These are phyloP conservation scores for Ceyx cyanopectus DNA, from an alignment of 2,113 vertebrate species.

Conservation along the genomic window DNA sequence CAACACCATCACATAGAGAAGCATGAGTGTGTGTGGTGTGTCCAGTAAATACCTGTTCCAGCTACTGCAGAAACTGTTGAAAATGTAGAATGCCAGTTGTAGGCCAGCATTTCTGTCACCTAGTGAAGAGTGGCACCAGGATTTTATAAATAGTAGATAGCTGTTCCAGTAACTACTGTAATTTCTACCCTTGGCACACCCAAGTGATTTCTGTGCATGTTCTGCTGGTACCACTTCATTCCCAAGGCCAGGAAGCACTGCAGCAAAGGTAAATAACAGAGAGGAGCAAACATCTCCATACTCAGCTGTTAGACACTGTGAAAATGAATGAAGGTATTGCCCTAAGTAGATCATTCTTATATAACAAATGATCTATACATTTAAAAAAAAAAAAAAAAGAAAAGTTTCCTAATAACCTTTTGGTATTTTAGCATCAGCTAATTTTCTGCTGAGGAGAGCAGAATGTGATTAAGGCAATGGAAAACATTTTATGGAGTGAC, in stretches of 20 bases:
- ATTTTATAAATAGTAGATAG: background rate
- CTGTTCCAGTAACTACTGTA: slow-evolving; percentile 1
- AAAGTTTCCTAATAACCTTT: slow-evolving; percentile 60
- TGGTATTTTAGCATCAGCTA: slow-evolving; percentile 67
- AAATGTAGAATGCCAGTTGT: background rate
- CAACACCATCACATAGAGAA: background rate
- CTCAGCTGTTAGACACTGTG: background rate
- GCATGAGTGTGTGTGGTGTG: background rate
- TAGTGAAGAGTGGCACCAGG: background rate
- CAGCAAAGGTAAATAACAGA: background rate
- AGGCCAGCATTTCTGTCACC: background rate
- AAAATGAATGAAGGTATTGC: background rate
- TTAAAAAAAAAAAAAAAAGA: background rate
- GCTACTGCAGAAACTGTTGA: background rate
- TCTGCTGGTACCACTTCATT: background rate
- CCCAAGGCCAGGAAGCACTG: background rate
- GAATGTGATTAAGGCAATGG: slow-evolving; percentile 71
- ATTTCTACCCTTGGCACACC: background rate
- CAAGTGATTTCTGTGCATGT: background rate
- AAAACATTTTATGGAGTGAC: slow-evolving; percentile 78
- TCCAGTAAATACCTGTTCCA: background rate
- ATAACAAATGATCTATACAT: slow-evolving; percentile 1
- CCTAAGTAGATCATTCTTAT: slow-evolving; percentile 42
- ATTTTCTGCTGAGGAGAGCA: slow-evolving; percentile 76
- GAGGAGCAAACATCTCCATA: background rate